Conservation (phyloP, 2,113 vertebrate species). For the Notarius quadriscutis region DNA sequence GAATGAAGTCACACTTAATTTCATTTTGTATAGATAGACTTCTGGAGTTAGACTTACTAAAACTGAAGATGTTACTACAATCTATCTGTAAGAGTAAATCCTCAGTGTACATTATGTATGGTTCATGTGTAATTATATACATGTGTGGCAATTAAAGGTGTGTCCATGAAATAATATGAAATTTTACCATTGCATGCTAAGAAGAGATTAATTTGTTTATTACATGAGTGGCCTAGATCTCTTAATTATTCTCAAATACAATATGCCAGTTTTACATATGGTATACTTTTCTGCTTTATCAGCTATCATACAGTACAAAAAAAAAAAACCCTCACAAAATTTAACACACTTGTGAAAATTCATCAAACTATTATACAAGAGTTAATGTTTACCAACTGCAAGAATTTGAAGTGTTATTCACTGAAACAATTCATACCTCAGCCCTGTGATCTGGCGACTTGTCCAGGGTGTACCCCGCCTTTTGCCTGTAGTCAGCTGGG, state of each 20-base stretch:
- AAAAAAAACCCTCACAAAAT: constrained; percentile 73
- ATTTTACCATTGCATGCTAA: neutral
- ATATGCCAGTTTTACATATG: neutral
- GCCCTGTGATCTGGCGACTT: too few relatives aligned
- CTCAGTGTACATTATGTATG: neutral
- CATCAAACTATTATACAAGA: constrained; percentile 71
- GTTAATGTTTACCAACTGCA: constrained; percentile 69
- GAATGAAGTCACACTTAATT: neutral
- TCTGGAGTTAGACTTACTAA: neutral
- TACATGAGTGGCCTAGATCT: neutral
- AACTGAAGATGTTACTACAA: neutral
- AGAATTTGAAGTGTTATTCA: constrained; percentile 60
- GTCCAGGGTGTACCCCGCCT: too few relatives aligned
- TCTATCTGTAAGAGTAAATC: neutral
- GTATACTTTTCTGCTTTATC: neutral
- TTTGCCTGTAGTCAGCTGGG: too few relatives aligned
- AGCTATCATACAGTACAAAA: neutral
- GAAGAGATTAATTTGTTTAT: neutral
- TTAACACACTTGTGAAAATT: constrained; percentile 65
- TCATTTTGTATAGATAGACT: neutral
- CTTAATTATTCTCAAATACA: neutral
- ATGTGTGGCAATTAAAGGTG: neutral
- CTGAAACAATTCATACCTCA: constrained; percentile 63
- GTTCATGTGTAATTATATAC: neutral
- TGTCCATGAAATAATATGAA: neutral